These are phyloP conservation scores for Atrichornis clamosus DNA, from an alignment of 2,113 vertebrate species.

Conservation along the genomic window DNA sequence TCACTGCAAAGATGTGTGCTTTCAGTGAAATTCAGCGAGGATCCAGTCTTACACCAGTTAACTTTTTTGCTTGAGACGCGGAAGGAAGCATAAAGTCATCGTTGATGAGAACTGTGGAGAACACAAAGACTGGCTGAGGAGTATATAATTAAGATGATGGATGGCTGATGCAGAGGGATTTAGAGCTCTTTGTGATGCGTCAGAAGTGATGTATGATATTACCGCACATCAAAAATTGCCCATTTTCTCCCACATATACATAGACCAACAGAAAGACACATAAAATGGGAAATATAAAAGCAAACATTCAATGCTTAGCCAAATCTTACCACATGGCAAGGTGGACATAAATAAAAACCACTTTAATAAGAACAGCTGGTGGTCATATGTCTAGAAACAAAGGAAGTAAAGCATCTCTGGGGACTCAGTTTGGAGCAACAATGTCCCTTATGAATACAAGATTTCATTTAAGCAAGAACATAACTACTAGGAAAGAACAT, in stretches of 20 bases:
- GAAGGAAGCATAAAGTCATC: neutral
- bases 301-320: neutral
- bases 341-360: neutral
- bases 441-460: neutral
- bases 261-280: neutral
- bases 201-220: neutral
- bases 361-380: neutral
- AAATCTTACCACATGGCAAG: neutral
- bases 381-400: constrained; percentile 3
- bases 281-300: neutral
- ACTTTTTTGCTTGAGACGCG: neutral
- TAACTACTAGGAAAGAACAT: neutral
- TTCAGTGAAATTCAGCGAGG: neutral
- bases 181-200: neutral
- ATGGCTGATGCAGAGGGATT: neutral
- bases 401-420: neutral
- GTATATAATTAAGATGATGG: neutral
- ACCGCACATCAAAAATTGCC: neutral
- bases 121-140: neutral
- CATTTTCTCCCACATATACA: neutral
- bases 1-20: neutral
- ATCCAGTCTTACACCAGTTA: neutral
- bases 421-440: neutral
- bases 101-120: neutral
- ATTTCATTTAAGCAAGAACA: neutral